Evolutionary conservation across 2,797 vertebrate species (phyloP), one percentile per base, ranked within the genome.

Genomic region (Arctocebus calabarensis): DNA sequence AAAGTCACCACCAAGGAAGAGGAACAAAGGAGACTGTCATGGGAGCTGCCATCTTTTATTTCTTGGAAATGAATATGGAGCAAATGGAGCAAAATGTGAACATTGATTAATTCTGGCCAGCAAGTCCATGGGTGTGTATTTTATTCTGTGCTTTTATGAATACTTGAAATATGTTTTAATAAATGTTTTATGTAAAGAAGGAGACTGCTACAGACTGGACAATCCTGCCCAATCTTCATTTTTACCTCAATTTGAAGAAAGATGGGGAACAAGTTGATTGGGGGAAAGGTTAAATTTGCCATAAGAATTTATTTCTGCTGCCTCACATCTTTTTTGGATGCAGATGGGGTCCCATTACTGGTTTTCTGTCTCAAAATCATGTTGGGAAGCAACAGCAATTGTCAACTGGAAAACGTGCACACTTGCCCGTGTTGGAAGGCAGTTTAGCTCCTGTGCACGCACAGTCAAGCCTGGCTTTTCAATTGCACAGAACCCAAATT

Each of bases 181-280:
- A 17, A 82, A 90, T 61, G 78, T 32, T 96, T 82, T 83, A 11
- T 70, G 79, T 23, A 52, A 84, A 32, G 52, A 94, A 73, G 59
- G 64, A 68, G 61, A 32, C 48, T 59, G 43, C 34, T 3, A 2
- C 29, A 14, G 32, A 45, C 52, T 88, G 70, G 57, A 32, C 17
- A 93, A 55, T 25, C n/a, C 16, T 40, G 40, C 37, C 73, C 55
- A 77, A 43, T 57, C 34, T 88, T 37, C 2, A 25, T 32, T 78
- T 90, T 74, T 34, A 55, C 12, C 19, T 89, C 52, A 78, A 81
- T 84, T 66, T 77, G 75, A 77, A 27, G 40, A 70, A n/a, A 66
- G 48, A 84, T 1, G 52, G 77, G 90, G 89, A 88, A 59, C 55
- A 23, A 45, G 71, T 6, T 64, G 22, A 55, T 9, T 55, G 37